Base-by-base conservation (phyloP, 2,797 vertebrate species). In the Champsocephalus gunnari region DNA sequence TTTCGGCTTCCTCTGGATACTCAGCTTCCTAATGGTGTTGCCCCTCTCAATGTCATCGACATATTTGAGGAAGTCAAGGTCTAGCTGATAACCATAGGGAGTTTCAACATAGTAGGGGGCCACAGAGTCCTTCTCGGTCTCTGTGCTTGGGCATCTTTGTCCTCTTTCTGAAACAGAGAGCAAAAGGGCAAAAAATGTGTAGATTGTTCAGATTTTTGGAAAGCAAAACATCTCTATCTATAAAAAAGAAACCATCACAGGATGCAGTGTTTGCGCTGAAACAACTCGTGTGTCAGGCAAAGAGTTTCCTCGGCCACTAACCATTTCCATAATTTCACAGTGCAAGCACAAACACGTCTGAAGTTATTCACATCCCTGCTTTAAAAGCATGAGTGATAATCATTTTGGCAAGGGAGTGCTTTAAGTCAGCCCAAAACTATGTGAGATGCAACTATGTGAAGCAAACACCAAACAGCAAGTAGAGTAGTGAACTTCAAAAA, bases 1-100 rank as follows among this genome's bases (percentile, higher is more conserved):
- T 93, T 96, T 97, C 74, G 93, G 94, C 84, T 94, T 97, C 90
- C 97, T 96, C 88, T 94, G 95, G 88, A 99, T 96, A 68, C 96
- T 98, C 77, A 99, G 84, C 89, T 97, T 99, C 91, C 96, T 99
- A 80, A 99, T 96, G 14, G 98, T 98, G 88, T 99, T 97, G 71
- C 98, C 98, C 87, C 97, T 95, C 89, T 99, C 97, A 68, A 99
- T 99, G 92, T 99, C 98, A 51, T 99, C 97, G 81, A 99, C 98
- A 71, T 99, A 99, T 81, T 99, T 99, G 69, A 99, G 96, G 89
- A 99, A 99, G 89, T 99, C 98, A 93, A 99, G 92, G 92, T 99
- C 98, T 91, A 99, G 79, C 87, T 99, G 97, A 88, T 96, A 99
- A 82, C 98, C 98, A 0, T 99, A 99, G 24, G 98, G 98, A 1